Percentiles rank a stretch among this genome's conserved stretches.
Conservation (phyloP, 23 tunicate species). For the Trididemnum nubilum region DNA sequence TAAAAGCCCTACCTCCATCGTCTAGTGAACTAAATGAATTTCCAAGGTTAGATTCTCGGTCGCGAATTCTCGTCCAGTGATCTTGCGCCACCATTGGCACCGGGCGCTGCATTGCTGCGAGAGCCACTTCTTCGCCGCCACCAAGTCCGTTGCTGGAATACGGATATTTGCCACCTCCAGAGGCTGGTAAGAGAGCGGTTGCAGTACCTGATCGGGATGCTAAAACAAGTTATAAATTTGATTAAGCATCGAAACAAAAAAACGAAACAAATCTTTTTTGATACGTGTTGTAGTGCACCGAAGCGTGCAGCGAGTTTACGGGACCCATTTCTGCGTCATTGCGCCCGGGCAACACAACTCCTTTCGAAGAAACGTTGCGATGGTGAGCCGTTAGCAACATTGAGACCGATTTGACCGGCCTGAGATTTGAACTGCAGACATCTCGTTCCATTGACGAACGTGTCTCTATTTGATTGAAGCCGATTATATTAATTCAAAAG, state of each 20-base stretch:
- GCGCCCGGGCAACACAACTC: background rate
- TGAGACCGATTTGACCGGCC: background rate
- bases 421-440: too few species aligned
- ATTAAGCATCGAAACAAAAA: background rate
- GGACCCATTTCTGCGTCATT: background rate
- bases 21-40: background rate
- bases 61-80: background rate
- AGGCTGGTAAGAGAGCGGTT: slow-evolving; percentile 2
- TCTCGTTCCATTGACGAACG: too few species aligned
- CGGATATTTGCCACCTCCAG: background rate
- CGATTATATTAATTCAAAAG: too few species aligned
- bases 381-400: background rate
- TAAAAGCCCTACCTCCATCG: background rate
- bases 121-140: background rate
- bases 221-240: background rate
- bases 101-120: background rate
- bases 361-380: background rate
- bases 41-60: background rate
- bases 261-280: too few species aligned
- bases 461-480: too few species aligned
- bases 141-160: background rate
- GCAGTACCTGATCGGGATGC: background rate
- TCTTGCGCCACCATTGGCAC: background rate
- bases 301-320: background rate
- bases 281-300: background rate